Conservation (phyloP, 2,888 invertebrate genomes). For the Punctoribates punctum region DNA sequence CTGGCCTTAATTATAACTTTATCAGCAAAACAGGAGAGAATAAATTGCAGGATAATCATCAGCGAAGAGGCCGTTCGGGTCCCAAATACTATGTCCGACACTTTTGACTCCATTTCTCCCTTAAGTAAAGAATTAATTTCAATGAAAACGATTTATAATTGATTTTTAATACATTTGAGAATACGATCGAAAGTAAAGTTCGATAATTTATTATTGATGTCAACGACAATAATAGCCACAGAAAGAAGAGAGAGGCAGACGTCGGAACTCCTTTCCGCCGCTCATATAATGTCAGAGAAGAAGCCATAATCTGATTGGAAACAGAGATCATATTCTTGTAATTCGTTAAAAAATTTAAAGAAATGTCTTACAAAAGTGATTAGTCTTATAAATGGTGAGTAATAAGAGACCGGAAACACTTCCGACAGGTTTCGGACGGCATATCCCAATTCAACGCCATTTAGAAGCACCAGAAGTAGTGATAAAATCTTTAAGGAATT, state of each 20-base stretch:
- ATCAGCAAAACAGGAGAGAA: slow-evolving; percentile 77
- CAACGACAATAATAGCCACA: slow-evolving; percentile 75
- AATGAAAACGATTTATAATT: neutral
- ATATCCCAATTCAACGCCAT: neutral
- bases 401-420: slow-evolving; percentile 64
- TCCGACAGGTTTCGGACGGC: neutral
- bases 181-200: slow-evolving; percentile 52
- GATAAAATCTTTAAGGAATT: slow-evolving; percentile 16
- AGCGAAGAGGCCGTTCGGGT: neutral
- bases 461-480: neutral
- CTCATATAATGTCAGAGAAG: slow-evolving; percentile 69
- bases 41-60: slow-evolving; percentile 54
- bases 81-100: neutral
- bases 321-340: neutral
- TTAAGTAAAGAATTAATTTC: neutral
- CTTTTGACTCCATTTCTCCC: neutral
- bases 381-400: slow-evolving; percentile 72
- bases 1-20: slow-evolving; percentile 55
- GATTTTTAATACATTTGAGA: neutral
- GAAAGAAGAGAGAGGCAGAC: slow-evolving; percentile 83
- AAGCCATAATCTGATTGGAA: slow-evolving; percentile 57
- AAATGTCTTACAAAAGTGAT: slow-evolving; percentile 66
- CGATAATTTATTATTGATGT: slow-evolving; percentile 72
- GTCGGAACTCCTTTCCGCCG: slow-evolving; percentile 78
- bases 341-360: neutral